Base-by-base conservation (phyloP, 1,140 invertebrate species). In the Macrocentrus cingulum region DNA sequence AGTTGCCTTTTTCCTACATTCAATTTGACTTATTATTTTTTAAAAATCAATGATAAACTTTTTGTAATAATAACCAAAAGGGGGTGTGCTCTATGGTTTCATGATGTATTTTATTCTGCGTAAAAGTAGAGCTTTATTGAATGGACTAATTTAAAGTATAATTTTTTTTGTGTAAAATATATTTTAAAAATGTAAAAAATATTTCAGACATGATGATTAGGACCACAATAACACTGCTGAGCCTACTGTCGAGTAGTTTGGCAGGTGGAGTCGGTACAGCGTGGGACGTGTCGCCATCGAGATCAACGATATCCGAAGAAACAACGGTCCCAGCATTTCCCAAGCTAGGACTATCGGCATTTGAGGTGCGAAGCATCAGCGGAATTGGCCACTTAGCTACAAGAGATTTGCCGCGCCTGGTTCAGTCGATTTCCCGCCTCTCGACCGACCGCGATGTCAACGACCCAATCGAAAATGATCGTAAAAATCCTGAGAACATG, bases 341-440 rank as follows among this genome's bases (percentile, higher is more conserved):
- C 1, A 66, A 68, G 19, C 32, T 64, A 13, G 69, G 74, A 11
- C 45, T 67, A 13, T 68, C 72, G 1, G 64, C 71, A 0, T 74
- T 79, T 29, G 67, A 76, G 20, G 20, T 72, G 5, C 66, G 71
- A 13, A 69, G 61, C 19, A 62, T 72, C 13, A 74, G 66, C 16
- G 70, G 69, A 3, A 50, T 71, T 1, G 71, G 72, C 16, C 66
- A 48, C 20, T 32, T 62, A 1, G 41, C 48, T 2, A 52, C 64
- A 7, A 51, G 61, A 39, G 15, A 60, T 22, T 54, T 23, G 15
- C 6, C n/a, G 7, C 22, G 44, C 23, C 25, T 48, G 25, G 13
- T 44, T 18, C 19, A 51, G 37, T 20, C 36, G 22, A 23, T 34
- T 16, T 37, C 15, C 23, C 18, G 52, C 15, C 15, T 41, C 19